phyloP scores from a whole-genome alignment of 64 coral and sea anemone genomes.

The Actinia equina region DNA sequence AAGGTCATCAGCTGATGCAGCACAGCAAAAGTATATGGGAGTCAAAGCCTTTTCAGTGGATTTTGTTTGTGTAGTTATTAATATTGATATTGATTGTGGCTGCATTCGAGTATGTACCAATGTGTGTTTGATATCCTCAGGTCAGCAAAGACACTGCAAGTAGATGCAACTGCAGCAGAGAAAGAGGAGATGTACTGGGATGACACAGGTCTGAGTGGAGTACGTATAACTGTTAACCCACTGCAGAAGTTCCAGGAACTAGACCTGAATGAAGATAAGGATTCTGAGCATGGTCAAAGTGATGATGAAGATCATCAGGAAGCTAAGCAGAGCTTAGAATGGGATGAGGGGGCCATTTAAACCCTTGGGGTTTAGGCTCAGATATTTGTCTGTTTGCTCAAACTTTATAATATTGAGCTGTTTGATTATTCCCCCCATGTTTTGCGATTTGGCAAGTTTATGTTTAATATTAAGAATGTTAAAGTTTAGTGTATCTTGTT shows the following conservation, averaged over 20 bases:
- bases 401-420: not conserved
- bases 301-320: constrained; percentile 67
- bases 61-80: no score
- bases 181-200: constrained; percentile 95
- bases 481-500: no score
- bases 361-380: not conserved
- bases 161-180: constrained; percentile 43
- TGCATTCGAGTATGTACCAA: not conserved
- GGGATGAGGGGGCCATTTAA: constrained; percentile 83
- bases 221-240: constrained; percentile 86
- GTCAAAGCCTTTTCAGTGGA: not conserved
- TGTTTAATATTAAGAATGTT: not conserved
- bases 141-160: constrained; percentile 52
- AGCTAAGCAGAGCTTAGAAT: constrained; percentile 70
- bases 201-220: constrained; percentile 82
- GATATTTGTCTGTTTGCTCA: not conserved
- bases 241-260: constrained; percentile 94
- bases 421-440: not conserved
- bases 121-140: not conserved
- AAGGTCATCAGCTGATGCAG: no score
- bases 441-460: not conserved
- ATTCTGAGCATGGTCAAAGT: constrained; percentile 58
- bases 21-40: not conserved
- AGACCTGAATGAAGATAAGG: constrained; percentile 84
- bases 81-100: no score